A percentile compares a stretch with the other conserved stretches of the same genome.
Evolutionary conservation across 2,113 vertebrate genomes (phyloP).

Genomic region (Pelodiscus sinensis): DNA sequence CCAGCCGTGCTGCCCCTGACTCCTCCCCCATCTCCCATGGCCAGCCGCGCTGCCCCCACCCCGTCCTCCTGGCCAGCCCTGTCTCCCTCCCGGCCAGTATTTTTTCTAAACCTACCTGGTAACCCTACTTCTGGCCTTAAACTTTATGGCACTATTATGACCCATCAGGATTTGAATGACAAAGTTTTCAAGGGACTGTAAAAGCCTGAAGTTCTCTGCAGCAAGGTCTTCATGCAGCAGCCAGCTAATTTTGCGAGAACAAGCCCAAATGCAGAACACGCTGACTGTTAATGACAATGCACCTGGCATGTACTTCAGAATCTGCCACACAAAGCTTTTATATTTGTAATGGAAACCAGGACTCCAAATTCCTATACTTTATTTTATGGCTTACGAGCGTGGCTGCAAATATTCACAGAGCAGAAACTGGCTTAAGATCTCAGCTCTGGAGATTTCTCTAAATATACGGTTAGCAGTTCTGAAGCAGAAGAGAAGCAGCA

Average conservation of each 20-base stretch:
- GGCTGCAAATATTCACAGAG: slow-evolving; percentile 45
- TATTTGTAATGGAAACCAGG: slow-evolving; percentile 49
- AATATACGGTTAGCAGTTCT: slow-evolving; percentile 49
- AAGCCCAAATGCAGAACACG: not conserved
- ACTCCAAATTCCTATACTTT: slow-evolving; percentile 27
- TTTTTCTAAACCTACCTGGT: too few species aligned
- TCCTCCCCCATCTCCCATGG: too few species aligned
- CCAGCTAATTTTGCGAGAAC: not conserved
- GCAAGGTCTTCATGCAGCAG: not conserved
- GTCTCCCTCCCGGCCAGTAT: too few species aligned
- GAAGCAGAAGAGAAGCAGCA: not conserved
- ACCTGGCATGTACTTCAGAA: slow-evolving; percentile 4
- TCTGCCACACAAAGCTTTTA: not conserved
- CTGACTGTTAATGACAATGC: not conserved
- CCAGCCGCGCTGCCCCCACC: too few species aligned
- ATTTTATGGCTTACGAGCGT: slow-evolving; percentile 7
- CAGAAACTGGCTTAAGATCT: not conserved
- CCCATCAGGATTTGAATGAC: not conserved
- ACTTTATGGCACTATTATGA: not conserved
- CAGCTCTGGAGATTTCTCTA: not conserved
- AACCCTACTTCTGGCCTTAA: not conserved
- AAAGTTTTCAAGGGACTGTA: not conserved
- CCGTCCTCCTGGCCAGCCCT: too few species aligned
- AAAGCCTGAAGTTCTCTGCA: not conserved
- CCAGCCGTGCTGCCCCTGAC: too few species aligned